Evolutionary conservation across 2,113 vertebrate genomes (phyloP).

Genomic region (Sebastes schlegelii): DNA sequence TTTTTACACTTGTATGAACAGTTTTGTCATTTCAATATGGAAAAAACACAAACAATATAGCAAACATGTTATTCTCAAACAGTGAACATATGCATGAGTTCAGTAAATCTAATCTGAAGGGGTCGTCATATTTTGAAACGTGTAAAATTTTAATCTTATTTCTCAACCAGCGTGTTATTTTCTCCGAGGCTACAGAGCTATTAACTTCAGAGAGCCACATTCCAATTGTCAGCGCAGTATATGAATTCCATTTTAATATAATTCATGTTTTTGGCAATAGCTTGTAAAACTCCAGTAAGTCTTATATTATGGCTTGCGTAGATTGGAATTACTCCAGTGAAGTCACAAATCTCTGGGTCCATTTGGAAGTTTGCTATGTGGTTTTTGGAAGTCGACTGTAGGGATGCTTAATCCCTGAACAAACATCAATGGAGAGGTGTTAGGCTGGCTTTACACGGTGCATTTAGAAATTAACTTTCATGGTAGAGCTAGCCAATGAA

Average conservation of each 20-base stretch:
- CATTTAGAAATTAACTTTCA: constrained; percentile 5
- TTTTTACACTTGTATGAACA: neutral
- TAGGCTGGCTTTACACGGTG: neutral
- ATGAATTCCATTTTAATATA: constrained; percentile 58
- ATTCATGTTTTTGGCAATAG: constrained; percentile 48
- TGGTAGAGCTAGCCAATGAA: constrained; percentile 9
- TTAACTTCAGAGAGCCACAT: constrained; percentile 62
- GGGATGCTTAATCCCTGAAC: constrained; percentile 15
- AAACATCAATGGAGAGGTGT: constrained; percentile 16
- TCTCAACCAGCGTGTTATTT: constrained; percentile 49
- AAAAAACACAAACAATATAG: neutral
- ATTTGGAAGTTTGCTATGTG: constrained; percentile 4
- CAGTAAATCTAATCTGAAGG: constrained; percentile 51
- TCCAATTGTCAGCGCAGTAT: constrained; percentile 41
- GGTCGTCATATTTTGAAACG: constrained; percentile 43
- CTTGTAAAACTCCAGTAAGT: constrained; percentile 55
- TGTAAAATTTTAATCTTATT: constrained; percentile 48
- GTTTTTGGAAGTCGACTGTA: neutral
- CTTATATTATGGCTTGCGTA: constrained; percentile 20
- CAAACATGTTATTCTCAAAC: constrained; percentile 26
- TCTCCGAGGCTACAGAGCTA: constrained; percentile 53
- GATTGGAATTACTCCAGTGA: constrained; percentile 41
- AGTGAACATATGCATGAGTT: constrained; percentile 30
- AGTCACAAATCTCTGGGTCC: constrained; percentile 44
- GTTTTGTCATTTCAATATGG: neutral